Percentiles rank a stretch among this genome's conserved stretches.
phyloP scores from a whole-genome alignment of 2,888 invertebrate species.

The Caenorhabditis panamensis region DNA sequence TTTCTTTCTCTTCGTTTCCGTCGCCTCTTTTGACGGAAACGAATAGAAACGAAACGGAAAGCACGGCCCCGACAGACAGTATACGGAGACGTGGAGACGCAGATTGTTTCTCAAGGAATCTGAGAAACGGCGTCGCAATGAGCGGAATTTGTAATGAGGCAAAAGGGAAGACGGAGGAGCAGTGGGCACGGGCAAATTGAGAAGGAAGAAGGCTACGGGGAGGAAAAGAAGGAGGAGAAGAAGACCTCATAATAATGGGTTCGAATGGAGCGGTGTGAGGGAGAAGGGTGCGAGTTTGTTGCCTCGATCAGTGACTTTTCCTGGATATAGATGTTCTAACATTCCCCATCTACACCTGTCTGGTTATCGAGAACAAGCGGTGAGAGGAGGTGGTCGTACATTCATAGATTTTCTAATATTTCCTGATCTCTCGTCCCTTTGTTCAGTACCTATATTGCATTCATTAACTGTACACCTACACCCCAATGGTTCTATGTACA shows the following conservation, averaged over 20 bases:
- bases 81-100: conserved; percentile 5
- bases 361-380: no score
- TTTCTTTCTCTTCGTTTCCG: neutral
- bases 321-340: no score
- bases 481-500: no score
- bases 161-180: conserved; percentile 6
- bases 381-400: no score
- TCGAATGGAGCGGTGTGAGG: neutral
- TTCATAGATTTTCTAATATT: no score
- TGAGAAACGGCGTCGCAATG: conserved; percentile 21
- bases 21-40: neutral
- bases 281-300: no score
- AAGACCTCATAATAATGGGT: conserved; percentile 28
- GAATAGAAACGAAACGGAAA: conserved; percentile 1
- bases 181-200: conserved; percentile 13
- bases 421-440: no score
- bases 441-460: no score
- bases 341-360: no score
- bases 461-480: no score
- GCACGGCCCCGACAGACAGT: conserved; percentile 1
- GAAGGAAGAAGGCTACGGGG: conserved; percentile 9
- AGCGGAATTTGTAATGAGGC: conserved; percentile 57
- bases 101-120: neutral
- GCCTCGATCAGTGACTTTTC: no score
- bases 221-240: conserved; percentile 6